A percentile compares a stretch with the other conserved stretches of the same genome.
Conservation (phyloP, 2,797 vertebrate species). For the Sebastes taczanowskii region DNA sequence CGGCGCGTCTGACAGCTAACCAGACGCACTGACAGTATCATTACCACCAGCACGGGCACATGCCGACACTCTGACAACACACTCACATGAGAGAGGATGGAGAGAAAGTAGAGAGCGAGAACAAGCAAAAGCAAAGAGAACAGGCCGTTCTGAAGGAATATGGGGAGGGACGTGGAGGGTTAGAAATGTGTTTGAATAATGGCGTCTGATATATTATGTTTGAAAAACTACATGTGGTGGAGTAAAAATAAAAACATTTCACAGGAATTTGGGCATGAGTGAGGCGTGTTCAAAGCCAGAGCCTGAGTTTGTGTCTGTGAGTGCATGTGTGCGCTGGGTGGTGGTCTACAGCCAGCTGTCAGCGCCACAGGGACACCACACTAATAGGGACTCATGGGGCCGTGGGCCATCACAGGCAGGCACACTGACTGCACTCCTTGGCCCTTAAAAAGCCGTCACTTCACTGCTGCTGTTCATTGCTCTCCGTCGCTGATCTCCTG, state of each 20-base stretch:
- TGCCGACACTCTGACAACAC: conserved; percentile 72
- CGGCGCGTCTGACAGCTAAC: conserved; percentile 76
- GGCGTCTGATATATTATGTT: conserved; percentile 45
- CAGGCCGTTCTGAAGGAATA: conserved; percentile 1
- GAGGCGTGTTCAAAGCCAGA: conserved; percentile 33
- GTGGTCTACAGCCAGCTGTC: conserved; percentile 81
- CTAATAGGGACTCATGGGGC: conserved; percentile 84
- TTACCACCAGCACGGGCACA: conserved; percentile 73
- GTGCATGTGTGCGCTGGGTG: conserved; percentile 58
- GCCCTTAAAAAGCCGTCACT: conserved; percentile 75
- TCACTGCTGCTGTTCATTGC: conserved; percentile 60
- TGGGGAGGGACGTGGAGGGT: background rate
- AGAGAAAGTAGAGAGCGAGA: conserved; percentile 38
- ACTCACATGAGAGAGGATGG: conserved; percentile 37
- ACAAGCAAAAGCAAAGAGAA: conserved; percentile 28
- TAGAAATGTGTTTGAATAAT: conserved; percentile 45
- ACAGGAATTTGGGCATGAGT: conserved; percentile 29
- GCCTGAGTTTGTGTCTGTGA: conserved; percentile 42
- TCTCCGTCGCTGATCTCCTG: conserved; percentile 52
- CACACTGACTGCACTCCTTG: conserved; percentile 62
- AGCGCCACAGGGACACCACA: conserved; percentile 80
- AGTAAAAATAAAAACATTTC: conserved; percentile 55
- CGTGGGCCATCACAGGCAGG: conserved; percentile 71
- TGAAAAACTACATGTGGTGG: conserved; percentile 38
- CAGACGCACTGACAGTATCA: conserved; percentile 79